phyloP scores from a whole-genome alignment of 2,113 vertebrate genomes.

The Semicossyphus pulcher region DNA sequence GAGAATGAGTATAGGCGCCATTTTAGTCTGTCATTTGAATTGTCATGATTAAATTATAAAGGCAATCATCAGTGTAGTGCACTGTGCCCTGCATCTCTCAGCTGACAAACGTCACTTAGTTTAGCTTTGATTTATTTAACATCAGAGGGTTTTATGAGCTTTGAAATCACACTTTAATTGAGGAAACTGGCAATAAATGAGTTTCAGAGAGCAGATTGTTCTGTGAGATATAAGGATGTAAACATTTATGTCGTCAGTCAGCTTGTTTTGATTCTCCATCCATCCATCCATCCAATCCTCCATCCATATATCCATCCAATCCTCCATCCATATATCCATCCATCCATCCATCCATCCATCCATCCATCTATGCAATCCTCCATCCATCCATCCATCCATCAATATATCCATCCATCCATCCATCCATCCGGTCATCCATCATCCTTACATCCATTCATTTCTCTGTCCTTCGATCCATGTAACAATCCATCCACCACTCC shows the following conservation, averaged over 20 bases:
- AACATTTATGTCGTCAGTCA: not conserved
- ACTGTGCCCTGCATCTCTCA: conserved; percentile 8
- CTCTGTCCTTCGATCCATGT: not conserved
- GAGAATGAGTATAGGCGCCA: conserved; percentile 12
- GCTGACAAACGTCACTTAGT: conserved; percentile 11
- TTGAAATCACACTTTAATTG: conserved; percentile 15
- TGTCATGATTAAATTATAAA: conserved; percentile 49
- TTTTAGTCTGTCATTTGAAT: conserved; percentile 33
- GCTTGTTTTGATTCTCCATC: not conserved
- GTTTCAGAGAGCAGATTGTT: not conserved
- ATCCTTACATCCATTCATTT: not conserved
- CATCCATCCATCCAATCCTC: too few relatives aligned
- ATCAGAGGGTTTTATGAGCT: not conserved
- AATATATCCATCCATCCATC: not conserved
- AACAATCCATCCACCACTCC: too few relatives aligned
- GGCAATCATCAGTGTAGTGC: conserved; percentile 20
- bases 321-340: not conserved
- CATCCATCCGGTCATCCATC: not conserved
- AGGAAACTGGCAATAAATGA: not conserved
- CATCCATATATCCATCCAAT: too few relatives aligned
- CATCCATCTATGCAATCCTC: too few relatives aligned
- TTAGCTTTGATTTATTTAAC: conserved; percentile 21
- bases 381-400: not conserved
- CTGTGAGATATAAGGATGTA: not conserved
- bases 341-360: not conserved